Evolutionary conservation across 2,888 invertebrate species (phyloP).

Genomic region (Tethea ocularis): DNA sequence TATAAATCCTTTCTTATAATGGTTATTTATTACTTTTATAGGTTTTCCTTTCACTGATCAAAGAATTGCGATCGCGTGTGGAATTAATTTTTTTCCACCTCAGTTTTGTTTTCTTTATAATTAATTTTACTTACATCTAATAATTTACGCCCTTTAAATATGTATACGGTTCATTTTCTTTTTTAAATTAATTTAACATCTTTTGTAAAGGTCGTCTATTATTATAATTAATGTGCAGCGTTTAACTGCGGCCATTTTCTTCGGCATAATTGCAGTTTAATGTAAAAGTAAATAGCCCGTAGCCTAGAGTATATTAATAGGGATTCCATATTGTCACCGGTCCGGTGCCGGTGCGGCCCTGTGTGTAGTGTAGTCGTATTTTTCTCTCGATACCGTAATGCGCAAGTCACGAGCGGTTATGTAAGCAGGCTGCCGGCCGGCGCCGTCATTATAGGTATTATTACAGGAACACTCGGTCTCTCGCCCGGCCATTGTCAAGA

Average conservation of each 20-base stretch:
- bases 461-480: constrained; percentile 70
- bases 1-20: constrained; percentile 12
- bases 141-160: not conserved
- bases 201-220: not conserved
- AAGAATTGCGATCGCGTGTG: constrained; percentile 43
- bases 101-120: constrained; percentile 22
- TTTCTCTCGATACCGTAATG: constrained; percentile 80
- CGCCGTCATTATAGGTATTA: constrained; percentile 79
- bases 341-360: constrained; percentile 30
- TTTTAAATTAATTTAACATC: not conserved
- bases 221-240: not conserved
- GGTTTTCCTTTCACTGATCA: constrained; percentile 39
- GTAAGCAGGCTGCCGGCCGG: constrained; percentile 77
- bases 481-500: constrained; percentile 80
- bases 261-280: not conserved
- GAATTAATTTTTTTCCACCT: constrained; percentile 20
- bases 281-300: not conserved
- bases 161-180: not conserved
- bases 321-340: not conserved
- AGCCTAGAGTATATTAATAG: not conserved
- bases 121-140: constrained; percentile 18
- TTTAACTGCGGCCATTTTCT: not conserved
- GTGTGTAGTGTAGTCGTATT: constrained; percentile 63
- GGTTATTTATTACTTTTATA: constrained; percentile 20
- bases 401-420: constrained; percentile 83